Base-by-base conservation (phyloP, 2,888 invertebrate species). In the Protonemura montana region DNA sequence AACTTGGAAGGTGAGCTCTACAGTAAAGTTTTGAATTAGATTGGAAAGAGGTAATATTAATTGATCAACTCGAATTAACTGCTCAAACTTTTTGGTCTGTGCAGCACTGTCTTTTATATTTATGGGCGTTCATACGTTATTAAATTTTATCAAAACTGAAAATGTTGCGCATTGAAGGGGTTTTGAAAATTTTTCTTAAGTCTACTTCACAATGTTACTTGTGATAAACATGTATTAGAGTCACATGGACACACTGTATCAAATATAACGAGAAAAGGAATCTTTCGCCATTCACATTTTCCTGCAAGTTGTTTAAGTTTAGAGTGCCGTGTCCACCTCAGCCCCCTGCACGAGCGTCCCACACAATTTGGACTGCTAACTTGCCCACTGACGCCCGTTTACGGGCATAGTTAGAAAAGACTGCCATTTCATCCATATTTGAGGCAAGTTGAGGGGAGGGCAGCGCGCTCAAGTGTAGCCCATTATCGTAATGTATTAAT, bases 401-500 rank as follows among this genome's bases (percentile, higher is more conserved):
- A 59, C 21, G 59, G 59, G 59, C 59, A 21, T 13, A 59, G 59
- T 59, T 59, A 59, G 59, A 59, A 59, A 59, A 59, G 59, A 59
- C 10, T 59, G 59, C 59, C 59, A 81, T 81, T 81, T 81, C 81
- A 81, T 81, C 81, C 81, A 81, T 81, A 81, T 81, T 81, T 81
- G 28, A 81, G 30, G 27, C 25, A 27, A 30, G 21, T 21, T 27
- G 81, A 27, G 29, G 28, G 81, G 81, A 29, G 28, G 81, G 81
- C 81, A 81, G n/a, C 30, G 25, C 81, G n/a, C 81, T 81, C 29
- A 21, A 41, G 82, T 82, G 25, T 41, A 41, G 41, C 81, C 85
- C 87, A 87, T 87, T 85, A 85, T 59, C 85, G 76, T 87, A 87
- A 87, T 85, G 85, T 85, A 81, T 87, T 85, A 87, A 87, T 87